Conservation (phyloP, 1,140 invertebrate genomes). For the Papilio polyxenes region DNA sequence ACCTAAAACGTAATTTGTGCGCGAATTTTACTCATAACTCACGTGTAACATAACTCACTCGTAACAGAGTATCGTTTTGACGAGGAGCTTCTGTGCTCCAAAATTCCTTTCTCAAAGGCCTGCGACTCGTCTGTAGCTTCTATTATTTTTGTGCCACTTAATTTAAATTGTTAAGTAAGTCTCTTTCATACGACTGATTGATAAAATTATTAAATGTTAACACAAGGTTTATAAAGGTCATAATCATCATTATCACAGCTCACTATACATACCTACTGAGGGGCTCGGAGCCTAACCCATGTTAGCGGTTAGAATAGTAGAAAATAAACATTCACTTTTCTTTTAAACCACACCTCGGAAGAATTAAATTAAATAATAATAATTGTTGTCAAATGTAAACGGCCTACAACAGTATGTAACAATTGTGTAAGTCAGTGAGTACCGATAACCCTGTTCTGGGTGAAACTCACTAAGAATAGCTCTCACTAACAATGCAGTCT, state of each 20-base stretch:
- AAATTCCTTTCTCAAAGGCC: no score
- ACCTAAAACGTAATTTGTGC: no score
- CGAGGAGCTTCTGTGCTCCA: no score
- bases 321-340: neutral
- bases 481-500: slow-evolving; percentile 33
- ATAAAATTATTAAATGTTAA: neutral
- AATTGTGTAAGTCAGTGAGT: slow-evolving; percentile 27
- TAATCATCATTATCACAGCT: no score
- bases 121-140: no score
- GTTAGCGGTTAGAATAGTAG: neutral
- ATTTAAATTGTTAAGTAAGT: no score
- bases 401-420: slow-evolving; percentile 24
- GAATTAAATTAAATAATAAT: neutral
- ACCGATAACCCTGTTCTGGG: slow-evolving; percentile 31
- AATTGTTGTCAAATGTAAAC: slow-evolving; percentile 19
- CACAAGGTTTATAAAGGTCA: neutral
- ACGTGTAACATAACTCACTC: no score
- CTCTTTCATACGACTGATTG: neutral
- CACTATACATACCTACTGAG: no score
- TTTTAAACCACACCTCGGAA: neutral
- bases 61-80: no score
- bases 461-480: slow-evolving; percentile 18
- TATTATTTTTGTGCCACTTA: no score
- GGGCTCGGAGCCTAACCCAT: no score
- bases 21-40: no score